Base-by-base conservation (phyloP, 1,140 invertebrate genomes). In the Drosophila paulistorum region DNA sequence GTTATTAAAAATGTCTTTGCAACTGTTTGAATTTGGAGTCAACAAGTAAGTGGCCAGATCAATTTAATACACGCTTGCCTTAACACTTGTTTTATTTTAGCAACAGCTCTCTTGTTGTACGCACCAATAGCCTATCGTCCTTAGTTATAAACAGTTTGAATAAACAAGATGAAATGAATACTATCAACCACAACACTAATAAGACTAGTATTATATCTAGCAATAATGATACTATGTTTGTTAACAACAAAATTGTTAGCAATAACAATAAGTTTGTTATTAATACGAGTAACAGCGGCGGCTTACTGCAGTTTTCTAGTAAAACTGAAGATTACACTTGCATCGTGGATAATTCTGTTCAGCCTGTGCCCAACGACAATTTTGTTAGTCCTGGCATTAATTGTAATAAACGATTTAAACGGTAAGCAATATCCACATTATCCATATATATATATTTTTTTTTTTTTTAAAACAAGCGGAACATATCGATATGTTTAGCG, bases 1-100 rank as follows among this genome's bases (percentile, higher is more conserved):
- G 7, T 48, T 17, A 20, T 4, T 51, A 7, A 35, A 33, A 5
- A 58, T 58, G 57, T 20, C 57, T 7, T 10, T 55, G 3, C 33
- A 58, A 14, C 3, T 10, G 5, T 59, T 23, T 20, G 30, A 26
- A 14, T 35, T 39, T 9, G n/a, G n/a, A 17, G 30, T 59, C 3
- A 37, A 39, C 1, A n/a, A 39, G 57, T 59, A 39, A 59, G 57
- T 59, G 20, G 20, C 57, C 30, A 7, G 1, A 60, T 58, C 1
- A 39, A 71, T 0, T 54, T 14, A 9, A 17, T 17, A 17, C 14
- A 74, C 17, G 59, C 66, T 58, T 67, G 63, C 23, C 13, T n/a
- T 33, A 11, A 55, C n/a, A 23, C 33, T 23, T 23, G 13, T 37
- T 59, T 39, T n/a, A 37, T 33, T 14, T 13, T n/a, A 68, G 57